Evolutionary conservation across 2,888 invertebrate genomes (phyloP).

Genomic region (Nematopogon swammerdamellus): DNA sequence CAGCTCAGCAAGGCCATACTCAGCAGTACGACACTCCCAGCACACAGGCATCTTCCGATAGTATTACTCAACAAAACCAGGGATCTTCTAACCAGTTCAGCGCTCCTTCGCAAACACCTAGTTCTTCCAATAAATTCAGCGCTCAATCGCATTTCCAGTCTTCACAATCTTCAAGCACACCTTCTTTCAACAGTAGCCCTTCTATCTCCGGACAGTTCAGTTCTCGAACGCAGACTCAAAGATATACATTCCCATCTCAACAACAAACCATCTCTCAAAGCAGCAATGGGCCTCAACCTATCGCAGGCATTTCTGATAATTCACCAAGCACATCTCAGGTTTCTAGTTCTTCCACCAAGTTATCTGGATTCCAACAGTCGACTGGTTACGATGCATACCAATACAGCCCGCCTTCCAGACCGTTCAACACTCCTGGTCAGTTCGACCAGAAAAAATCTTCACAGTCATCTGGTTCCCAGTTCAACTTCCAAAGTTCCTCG

Average conservation of each 20-base stretch:
- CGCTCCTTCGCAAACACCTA: background rate
- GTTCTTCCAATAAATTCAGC: background rate
- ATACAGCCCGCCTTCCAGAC: constrained; percentile 26
- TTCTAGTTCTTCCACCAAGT: too few relatives aligned
- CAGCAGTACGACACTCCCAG: too few relatives aligned
- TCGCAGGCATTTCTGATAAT: background rate
- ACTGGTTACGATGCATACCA: constrained; percentile 22
- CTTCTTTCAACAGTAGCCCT: too few relatives aligned
- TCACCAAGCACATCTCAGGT: background rate
- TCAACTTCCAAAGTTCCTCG: too few relatives aligned
- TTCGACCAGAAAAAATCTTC: too few relatives aligned
- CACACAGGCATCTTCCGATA: too few relatives aligned
- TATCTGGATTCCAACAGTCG: too few relatives aligned
- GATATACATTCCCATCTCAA: background rate
- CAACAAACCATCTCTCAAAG: background rate
- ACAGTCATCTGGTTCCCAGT: too few relatives aligned
- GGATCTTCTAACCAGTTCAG: background rate
- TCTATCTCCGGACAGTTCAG: background rate
- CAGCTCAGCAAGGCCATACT: too few relatives aligned
- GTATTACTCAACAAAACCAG: too few relatives aligned
- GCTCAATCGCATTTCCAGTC: background rate
- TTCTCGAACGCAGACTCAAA: background rate
- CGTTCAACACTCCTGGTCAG: constrained; percentile 3
- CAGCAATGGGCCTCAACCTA: too few relatives aligned
- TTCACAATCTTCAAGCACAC: background rate